Conservation (phyloP, 2,888 invertebrate species). For the Leptura quadrifasciata region DNA sequence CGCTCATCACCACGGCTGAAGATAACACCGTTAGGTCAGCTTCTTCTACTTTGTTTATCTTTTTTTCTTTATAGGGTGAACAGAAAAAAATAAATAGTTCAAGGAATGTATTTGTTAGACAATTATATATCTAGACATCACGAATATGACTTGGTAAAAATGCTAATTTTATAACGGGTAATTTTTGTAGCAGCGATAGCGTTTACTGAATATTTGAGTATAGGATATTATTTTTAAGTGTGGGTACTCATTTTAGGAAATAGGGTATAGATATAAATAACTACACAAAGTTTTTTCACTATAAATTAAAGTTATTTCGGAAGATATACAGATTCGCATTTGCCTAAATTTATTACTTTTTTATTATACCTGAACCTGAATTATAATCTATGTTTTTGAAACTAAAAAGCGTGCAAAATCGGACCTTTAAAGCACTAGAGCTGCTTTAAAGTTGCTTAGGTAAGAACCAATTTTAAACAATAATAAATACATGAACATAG, state of each 20-base stretch:
- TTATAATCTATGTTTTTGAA: too few species aligned
- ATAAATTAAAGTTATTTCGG: too few species aligned
- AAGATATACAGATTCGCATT: too few species aligned
- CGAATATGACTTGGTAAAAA: neutral
- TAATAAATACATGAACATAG: too few species aligned
- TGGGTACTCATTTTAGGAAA: neutral
- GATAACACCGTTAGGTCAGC: constrained; percentile 66
- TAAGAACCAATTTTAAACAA: too few species aligned
- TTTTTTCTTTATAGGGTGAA: constrained; percentile 44
- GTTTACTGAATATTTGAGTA: neutral
- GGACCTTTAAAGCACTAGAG: too few species aligned
- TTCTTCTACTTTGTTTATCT: constrained; percentile 58
- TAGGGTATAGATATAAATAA: too few species aligned
- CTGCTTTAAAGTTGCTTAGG: too few species aligned
- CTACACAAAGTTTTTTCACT: too few species aligned
- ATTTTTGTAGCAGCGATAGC: neutral
- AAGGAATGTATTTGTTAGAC: neutral
- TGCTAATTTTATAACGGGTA: constrained; percentile 1
- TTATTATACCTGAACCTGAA: too few species aligned
- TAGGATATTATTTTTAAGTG: neutral
- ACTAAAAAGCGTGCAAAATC: too few species aligned
- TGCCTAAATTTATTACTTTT: too few species aligned
- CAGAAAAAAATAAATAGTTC: constrained; percentile 29
- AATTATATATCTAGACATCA: neutral
- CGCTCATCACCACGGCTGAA: constrained; percentile 58